Evolutionary conservation across 2,888 invertebrate genomes (phyloP), one percentile per base, ranked within the genome.

Genomic region (Torymus texanus): DNA sequence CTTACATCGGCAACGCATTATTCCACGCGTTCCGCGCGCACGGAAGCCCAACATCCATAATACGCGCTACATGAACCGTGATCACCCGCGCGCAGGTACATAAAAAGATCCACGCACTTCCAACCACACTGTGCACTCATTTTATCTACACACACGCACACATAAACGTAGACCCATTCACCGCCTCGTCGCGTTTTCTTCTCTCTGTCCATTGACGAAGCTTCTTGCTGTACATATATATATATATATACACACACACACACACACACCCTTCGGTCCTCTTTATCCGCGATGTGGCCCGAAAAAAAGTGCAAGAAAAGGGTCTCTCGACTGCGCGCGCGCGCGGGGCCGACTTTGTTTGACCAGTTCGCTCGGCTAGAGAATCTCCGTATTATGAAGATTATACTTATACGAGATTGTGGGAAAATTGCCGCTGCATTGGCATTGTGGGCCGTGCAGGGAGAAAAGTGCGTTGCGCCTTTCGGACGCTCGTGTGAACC

Each of bases 371-470:
- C 24, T 78, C 59, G 14, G 41, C 29, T 62, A 68, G 73, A 73
- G 67, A 68, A 41, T 41, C 41, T 41, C 41, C 41, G 41, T 67
- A 16, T 73, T 56, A 21, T 67, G 29, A 62, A 59, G 68, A 78
- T 73, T 73, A 41, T 21, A 21, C n/a, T n/a, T 21, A 21, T 41
- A 67, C 5, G 50, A 56, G 56, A 63, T 73, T 78, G 67, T 78
- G 67, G 65, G 67, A 78, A 73, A 73, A 61, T 86, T 83, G 83
- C 86, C 86, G 84, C 86, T 87, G 84, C 85, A 86, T 86, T 84
- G 85, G 83, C 84, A 82, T 41, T 41, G 41, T 41, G 41, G 10
- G 41, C 8, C 41, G 41, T 1, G 41, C 8, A 41, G 41, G 41
- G 8, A 41, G 41, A 8, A 41, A 41, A 41, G 41, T 41, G 41